Evolutionary conservation across 2,113 vertebrate genomes (phyloP), one percentile per base, ranked within the genome.

Genomic region (Sitta europaea): DNA sequence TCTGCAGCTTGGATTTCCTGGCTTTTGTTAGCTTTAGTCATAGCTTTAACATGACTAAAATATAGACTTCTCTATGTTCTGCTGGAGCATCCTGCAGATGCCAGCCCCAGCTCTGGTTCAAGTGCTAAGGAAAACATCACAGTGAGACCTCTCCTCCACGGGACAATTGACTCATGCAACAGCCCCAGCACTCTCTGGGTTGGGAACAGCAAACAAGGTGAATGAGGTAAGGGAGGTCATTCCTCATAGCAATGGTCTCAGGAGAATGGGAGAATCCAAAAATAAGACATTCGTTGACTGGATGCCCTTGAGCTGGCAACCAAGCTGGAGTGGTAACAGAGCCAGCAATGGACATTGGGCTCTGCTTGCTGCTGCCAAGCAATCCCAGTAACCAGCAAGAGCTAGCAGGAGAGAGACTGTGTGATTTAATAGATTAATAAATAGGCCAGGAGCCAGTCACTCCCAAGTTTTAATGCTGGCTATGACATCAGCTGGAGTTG

Each of bases 271-370:
- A 82, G 87, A 96, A 97, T 98, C 97, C 97, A 98, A 98, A 98
- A 98, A 97, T 97, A 98, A 98, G 97, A 82, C 80, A 66, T 42
- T 94, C 94, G 87, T 97, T 96, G 97, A 97, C 95, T 94, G 88
- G 87, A 94, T 94, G 97, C 94, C 97, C 98, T 97, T 97, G 97
- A 97, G 95, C 90, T 98, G 94, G 95, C 96, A 96, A 94, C 86
- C 53, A 88, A 93, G 88, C 93, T 92, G 94, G 94, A 67, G 58
- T 42, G 85, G 59, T 94, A 95, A 90, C n/a, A 10, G 86, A 92
- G 92, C 95, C 95, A 94, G 81, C 85, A 62, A 62, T 90, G 97
- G 96, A 97, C 94, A 95, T 86, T 70, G 96, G 92, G 75, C 89
- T 88, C 86, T 75, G 86, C 67, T 67, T 88, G 88, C 91, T 91